Evolutionary conservation across 2,113 vertebrate species (phyloP), one percentile per base, ranked within the genome.

Genomic region (Pachypanchax playfairii): DNA sequence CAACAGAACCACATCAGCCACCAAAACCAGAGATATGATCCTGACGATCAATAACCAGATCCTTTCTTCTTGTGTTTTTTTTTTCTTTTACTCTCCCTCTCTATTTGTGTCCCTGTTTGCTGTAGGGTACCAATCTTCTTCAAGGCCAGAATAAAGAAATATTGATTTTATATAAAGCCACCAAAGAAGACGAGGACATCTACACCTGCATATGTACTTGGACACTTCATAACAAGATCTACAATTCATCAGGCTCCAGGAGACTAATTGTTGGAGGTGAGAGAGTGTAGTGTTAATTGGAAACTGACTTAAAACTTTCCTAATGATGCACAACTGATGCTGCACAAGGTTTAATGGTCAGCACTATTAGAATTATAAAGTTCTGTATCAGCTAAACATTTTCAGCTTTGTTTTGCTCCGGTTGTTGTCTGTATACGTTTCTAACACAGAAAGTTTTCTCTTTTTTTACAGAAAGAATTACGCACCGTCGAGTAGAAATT

Each of bases 191-290:
- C 0, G 20, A 76, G 25, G 84, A 66, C 13, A 42, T 73, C 29
- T 90, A 88, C 68, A 85, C 77, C 0, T 90, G 89, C 20, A 18
- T 47, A 1, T 90, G 87, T 18, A 82, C 79, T 25, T 90, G 88
- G 87, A 38, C 0, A 5, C 50, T 86, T 62, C 61, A 77, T 10
- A 2, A 66, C 4, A 54, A 9, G 15, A 1, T 15, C 20, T 86
- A 87, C 65, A 72, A 14, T 5, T 52, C 82, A 0, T 75, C 81
- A 9, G 85, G 14, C 48, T 83, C 82, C 60, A 73, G 46, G 57
- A 5, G 1, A 22, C 17, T 90, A 0, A 1, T 1, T 11, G 0
- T 12, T 12, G 0, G 0, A 50, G 72, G 89, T 89, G 26, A 78
- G 56, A n/a, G 18, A 11, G 33, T 35, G 33, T 11, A 3, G 4